These are phyloP conservation scores for Sciurus vulgaris DNA, from an alignment of 2,797 vertebrate genomes.

Conservation along the genomic window DNA sequence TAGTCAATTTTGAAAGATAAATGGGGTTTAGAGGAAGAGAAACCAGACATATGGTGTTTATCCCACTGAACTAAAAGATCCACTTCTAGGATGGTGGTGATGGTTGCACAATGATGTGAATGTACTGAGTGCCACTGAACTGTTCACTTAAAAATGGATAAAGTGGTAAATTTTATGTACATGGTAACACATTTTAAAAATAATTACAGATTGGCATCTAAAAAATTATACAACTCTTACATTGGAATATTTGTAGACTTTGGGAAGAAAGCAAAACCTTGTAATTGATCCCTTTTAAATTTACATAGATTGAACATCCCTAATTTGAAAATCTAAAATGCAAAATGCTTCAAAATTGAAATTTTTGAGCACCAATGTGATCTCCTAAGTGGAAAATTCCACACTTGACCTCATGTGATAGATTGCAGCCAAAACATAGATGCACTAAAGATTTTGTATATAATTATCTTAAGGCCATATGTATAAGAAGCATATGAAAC, in stretches of 20 bases:
- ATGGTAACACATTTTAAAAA: neutral
- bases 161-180: neutral
- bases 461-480: neutral
- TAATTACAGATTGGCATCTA: neutral
- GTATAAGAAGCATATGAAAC: neutral
- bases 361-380: neutral
- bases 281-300: neutral
- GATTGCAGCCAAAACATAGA: neutral
- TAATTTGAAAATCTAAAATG: neutral
- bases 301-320: neutral
- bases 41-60: neutral
- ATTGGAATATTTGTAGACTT: neutral
- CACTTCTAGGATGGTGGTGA: neutral
- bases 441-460: neutral
- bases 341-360: constrained; percentile 5
- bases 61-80: neutral
- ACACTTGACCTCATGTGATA: neutral
- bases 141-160: neutral
- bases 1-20: neutral
- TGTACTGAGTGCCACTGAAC: neutral
- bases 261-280: neutral
- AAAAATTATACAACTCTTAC: neutral
- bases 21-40: neutral
- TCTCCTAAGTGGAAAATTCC: neutral
- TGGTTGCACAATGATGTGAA: neutral